Evolutionary conservation across 2,888 invertebrate species (phyloP).

Genomic region (Cheilosia vulpina): DNA sequence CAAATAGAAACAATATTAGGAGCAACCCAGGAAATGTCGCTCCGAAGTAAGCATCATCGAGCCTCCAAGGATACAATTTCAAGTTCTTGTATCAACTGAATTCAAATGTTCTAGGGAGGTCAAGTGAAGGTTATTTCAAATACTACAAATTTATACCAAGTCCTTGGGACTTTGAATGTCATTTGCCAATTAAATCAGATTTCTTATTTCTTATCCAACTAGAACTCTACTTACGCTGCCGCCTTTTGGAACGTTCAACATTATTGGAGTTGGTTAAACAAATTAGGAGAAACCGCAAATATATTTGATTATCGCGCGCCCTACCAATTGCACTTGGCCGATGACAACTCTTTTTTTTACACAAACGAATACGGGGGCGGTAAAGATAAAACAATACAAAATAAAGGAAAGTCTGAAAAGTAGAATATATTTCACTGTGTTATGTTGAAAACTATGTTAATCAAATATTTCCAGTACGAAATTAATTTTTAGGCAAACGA

Average conservation of each 20-base stretch:
- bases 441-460: constrained; percentile 1
- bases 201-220: constrained; percentile 2
- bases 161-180: constrained; percentile 50
- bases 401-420: not conserved
- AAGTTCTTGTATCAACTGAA: constrained; percentile 19
- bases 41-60: not conserved
- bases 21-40: not conserved
- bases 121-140: constrained; percentile 74
- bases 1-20: not conserved
- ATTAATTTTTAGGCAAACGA: constrained; percentile 20
- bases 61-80: constrained; percentile 9
- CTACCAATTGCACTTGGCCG: not conserved
- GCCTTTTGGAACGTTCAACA: constrained; percentile 82
- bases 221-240: constrained; percentile 79
- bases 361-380: not conserved
- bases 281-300: constrained; percentile 13
- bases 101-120: constrained; percentile 59
- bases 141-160: constrained; percentile 10
- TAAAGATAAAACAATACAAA: not conserved
- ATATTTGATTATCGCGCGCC: constrained; percentile 42
- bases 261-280: constrained; percentile 72
- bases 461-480: constrained; percentile 16
- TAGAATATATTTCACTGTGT: not conserved
- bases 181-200: not conserved
- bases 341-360: not conserved